Evolutionary conservation across 2,797 vertebrate genomes (phyloP), one percentile per base, ranked within the genome.

Genomic region (Peromyscus eremicus): DNA sequence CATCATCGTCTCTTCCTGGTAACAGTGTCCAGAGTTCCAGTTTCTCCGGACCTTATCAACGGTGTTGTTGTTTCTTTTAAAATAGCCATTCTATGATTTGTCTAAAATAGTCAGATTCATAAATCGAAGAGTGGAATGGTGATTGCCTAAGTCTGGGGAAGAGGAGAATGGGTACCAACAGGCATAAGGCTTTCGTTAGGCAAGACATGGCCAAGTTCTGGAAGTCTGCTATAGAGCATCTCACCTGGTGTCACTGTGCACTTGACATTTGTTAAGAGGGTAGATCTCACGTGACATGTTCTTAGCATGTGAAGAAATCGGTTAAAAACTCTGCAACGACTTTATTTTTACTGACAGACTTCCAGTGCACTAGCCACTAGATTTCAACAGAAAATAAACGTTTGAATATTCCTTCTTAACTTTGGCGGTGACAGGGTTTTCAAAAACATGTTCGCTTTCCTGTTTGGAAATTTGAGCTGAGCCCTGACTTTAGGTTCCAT

Each of bases 311-410:
- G 40, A 90, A 90, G 75, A 57, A 9, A 12, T 77, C 27, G 70
- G 34, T 37, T 32, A 86, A 52, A 55, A 82, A 89, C 75, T 27
- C 14, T 21, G 76, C 27, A 68, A 66, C 46, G 66, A 79, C 27
- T 83, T 71, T 34, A 62, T 87, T 57, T 88, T 76, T 81, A 64
- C 76, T 75, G 37, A 95, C 27, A 49, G 62, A 49, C 43, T 55
- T 80, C 37, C 76, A 82, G 55, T 14, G 64, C 79, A 27, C n/a
- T 82, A 80, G 55, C 34, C 37, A 83, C 57, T 91, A 25, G 52
- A 87, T 55, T 91, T n/a, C 62, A 91, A 93, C 83, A 82, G 81
- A 90, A 84, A 89, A 55, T 34, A 92, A 60, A 49, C 21, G 75
- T 29, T 60, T 57, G 66, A 66, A 11, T 37, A 57, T 49, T 16